Conservation (phyloP, 1,140 invertebrate species). For the Neotoxoptera formosana region DNA sequence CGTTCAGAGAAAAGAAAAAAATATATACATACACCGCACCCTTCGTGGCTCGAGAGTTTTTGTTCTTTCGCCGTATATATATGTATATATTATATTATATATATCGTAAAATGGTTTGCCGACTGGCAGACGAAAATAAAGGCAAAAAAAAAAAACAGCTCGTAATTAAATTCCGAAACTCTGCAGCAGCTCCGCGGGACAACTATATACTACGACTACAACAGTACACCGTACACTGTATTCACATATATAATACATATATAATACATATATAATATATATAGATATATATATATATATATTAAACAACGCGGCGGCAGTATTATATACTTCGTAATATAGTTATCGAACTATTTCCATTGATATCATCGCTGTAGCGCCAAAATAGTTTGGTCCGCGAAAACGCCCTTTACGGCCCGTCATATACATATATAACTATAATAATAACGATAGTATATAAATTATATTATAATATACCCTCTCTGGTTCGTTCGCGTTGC, state of each 20-base stretch:
- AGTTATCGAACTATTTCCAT: constrained; percentile 16
- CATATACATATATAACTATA: too few species aligned
- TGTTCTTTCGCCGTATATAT: background rate
- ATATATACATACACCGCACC: background rate
- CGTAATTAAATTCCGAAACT: background rate
- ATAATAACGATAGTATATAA: background rate
- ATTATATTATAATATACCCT: constrained; percentile 21
- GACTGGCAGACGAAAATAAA: background rate
- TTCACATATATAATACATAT: background rate
- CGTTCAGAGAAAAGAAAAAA: background rate
- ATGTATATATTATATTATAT: background rate
- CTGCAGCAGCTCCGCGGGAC: background rate
- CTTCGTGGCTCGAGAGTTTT: background rate
- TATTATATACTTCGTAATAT: background rate
- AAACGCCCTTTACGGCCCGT: background rate
- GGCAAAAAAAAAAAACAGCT: background rate
- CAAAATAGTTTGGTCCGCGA: background rate
- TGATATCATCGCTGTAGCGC: background rate
- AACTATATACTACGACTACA: background rate
- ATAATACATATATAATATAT: too few species aligned
- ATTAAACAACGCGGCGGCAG: background rate
- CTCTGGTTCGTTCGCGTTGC: background rate
- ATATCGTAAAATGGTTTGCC: background rate
- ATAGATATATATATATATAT: background rate
- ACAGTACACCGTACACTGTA: background rate